A percentile compares a stretch with the other conserved stretches of the same genome.
Conservation (phyloP, 2,113 vertebrate genomes). For the Eublepharis macularius region DNA sequence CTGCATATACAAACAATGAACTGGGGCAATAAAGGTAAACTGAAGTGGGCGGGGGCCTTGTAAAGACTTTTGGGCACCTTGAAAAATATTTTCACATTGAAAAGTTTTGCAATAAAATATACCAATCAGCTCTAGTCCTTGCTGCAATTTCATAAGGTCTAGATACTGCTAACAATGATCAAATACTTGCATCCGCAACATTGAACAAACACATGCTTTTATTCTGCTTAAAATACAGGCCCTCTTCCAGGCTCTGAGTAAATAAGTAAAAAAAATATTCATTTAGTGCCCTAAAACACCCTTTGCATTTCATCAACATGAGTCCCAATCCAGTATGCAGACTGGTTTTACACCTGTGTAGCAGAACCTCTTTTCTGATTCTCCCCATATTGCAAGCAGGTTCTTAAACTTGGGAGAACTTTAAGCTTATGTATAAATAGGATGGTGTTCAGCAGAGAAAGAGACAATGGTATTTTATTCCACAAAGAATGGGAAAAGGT, state of each 20-base stretch:
- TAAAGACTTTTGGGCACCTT: neutral
- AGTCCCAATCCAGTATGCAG: neutral
- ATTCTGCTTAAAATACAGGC: neutral
- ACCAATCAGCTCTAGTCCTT: no score
- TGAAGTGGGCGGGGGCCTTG: neutral
- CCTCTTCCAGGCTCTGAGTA: neutral
- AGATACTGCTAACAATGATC: neutral
- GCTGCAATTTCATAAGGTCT: neutral
- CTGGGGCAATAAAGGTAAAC: neutral
- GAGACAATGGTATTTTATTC: neutral
- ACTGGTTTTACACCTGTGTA: neutral
- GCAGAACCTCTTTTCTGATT: neutral
- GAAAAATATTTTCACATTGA: no score
- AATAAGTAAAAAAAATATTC: neutral
- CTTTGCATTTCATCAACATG: neutral
- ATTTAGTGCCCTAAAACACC: neutral
- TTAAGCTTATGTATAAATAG: neutral
- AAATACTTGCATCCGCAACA: neutral
- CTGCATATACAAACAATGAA: neutral
- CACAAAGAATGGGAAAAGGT: neutral
- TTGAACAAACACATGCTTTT: neutral
- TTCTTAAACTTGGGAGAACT: neutral
- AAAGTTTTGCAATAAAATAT: neutral
- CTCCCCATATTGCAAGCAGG: neutral
- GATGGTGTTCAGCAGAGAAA: no score